Evolutionary conservation across 2,888 invertebrate genomes (phyloP), one percentile per base, ranked within the genome.

Genomic region (Drosophila vallismaia): DNA sequence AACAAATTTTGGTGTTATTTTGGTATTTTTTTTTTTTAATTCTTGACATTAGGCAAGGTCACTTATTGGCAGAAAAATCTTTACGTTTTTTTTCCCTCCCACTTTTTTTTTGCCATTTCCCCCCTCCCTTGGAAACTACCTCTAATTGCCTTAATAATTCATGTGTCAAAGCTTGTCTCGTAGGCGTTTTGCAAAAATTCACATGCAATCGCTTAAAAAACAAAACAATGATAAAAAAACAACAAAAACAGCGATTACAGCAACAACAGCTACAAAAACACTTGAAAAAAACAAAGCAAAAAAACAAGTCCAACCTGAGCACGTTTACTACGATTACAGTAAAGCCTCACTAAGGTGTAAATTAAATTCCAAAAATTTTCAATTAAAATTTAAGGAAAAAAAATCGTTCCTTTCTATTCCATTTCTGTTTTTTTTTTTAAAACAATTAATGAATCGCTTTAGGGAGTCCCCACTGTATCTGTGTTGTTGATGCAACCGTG

Each of bases 91-190:
- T 28, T 4, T 28, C 2, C 28, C 28, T 5, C 28, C 28, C 28
- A 28, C 28, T 28, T 19, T 19, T 19, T 19, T 19, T 19, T 19
- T 19, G 19, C 19, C 19, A 19, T 19, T 2, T 2, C 19, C 19
- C 19, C 19, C 19, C 19, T 19, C 19, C 19, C 19, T 19, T 19
- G 19, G 2, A 19, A 19, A 67, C 64, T 72, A 63, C 56, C 42
- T 57, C 67, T 71, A 86, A 80, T 77, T 75, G 60, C 52, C 57
- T 62, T 53, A 50, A 66, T 64, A 60, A 73, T 76, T 75, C 56
- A 72, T 68, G 85, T 84, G 79, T 64, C 67, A 62, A 33, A 66
- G 66, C 50, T 48, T 59, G 63, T 67, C 50, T 52, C 33, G 70
- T 60, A 66, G 66, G 75, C 71, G 75, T 71, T 59, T 33, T 33